phyloP scores from a whole-genome alignment of 2,888 invertebrate species.

The Stenoptilia bipunctidactyla region DNA sequence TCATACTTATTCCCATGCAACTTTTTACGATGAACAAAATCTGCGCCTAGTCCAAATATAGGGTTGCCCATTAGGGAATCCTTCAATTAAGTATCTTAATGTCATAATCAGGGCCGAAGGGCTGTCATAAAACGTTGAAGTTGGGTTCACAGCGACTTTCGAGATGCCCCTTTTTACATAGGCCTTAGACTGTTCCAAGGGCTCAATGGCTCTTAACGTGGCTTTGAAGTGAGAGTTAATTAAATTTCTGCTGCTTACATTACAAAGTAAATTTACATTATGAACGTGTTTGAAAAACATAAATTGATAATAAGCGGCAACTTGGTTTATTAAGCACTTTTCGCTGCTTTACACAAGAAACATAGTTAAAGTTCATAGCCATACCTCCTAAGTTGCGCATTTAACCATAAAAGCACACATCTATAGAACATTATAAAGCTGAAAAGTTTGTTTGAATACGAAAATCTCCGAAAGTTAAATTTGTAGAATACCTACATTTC shows the following conservation, averaged over 20 bases:
- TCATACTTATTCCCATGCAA: neutral
- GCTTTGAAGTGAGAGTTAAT: constrained; percentile 57
- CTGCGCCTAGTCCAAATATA: constrained; percentile 1
- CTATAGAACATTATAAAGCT: no score
- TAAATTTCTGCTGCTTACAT: constrained; percentile 56
- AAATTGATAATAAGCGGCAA: constrained; percentile 18
- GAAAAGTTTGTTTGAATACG: no score
- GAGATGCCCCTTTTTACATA: constrained; percentile 45
- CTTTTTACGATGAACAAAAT: neutral
- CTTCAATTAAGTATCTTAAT: constrained; percentile 41
- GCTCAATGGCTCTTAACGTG: constrained; percentile 42
- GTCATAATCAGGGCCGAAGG: constrained; percentile 38
- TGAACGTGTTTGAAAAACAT: constrained; percentile 26
- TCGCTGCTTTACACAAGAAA: no score
- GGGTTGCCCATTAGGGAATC: constrained; percentile 25
- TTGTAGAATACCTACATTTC: no score
- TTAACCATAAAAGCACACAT: no score
- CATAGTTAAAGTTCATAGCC: no score
- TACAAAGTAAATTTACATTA: constrained; percentile 49
- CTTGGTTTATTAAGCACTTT: no score
- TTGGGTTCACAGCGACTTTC: constrained; percentile 34
- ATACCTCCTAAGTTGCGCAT: no score
- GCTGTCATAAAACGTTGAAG: constrained; percentile 35
- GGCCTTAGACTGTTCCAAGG: constrained; percentile 36
- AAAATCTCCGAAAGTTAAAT: no score